Conservation (phyloP, 1,140 invertebrate genomes). For the Teleogryllus occipitalis region DNA sequence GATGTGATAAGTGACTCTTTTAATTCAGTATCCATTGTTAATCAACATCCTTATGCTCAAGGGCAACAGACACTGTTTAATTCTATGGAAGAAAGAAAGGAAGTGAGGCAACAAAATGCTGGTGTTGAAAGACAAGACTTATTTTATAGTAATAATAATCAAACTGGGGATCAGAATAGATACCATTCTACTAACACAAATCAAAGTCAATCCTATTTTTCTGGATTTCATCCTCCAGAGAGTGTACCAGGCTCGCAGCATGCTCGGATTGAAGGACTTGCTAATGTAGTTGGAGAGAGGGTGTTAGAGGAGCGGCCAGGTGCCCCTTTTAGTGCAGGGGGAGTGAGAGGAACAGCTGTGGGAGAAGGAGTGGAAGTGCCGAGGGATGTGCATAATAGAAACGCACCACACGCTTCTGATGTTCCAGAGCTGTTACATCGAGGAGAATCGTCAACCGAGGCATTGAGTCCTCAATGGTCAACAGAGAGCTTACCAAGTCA, state of each 20-base stretch:
- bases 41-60: background rate
- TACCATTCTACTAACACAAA: background rate
- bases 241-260: background rate
- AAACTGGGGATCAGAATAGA: background rate
- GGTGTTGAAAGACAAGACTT: background rate
- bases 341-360: background rate
- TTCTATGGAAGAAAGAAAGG: no score
- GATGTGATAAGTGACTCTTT: conserved; percentile 7
- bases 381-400: background rate
- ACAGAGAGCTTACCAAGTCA: conserved; percentile 22
- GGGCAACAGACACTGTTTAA: background rate
- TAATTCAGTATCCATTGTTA: background rate
- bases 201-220: background rate
- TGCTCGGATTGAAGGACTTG: background rate
- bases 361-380: background rate
- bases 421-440: background rate
- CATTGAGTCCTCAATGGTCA: conserved; percentile 19
- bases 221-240: background rate
- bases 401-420: background rate
- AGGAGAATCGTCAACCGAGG: background rate
- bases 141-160: conserved; percentile 9
- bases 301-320: background rate
- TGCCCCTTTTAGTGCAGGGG: background rate
- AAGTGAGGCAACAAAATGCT: background rate
- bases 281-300: background rate